Conservation (phyloP, 1,140 invertebrate genomes). For the Hydropsyche tenuis region DNA sequence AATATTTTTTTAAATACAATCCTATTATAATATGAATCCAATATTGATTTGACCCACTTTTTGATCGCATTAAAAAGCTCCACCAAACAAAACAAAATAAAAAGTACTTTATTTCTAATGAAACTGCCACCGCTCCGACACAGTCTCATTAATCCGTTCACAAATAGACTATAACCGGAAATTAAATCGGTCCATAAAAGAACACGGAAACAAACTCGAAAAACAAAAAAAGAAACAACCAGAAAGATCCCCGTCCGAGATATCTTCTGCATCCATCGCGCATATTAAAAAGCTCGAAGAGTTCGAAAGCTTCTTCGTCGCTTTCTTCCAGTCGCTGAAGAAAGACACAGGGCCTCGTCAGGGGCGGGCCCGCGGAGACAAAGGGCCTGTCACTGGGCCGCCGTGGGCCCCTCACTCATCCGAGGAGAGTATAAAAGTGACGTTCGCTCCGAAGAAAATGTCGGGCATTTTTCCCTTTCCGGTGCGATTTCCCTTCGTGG, state of each 20-base stretch:
- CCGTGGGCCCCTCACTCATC: slow-evolving; percentile 29
- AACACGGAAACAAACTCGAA: too few species aligned
- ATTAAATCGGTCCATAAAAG: too few species aligned
- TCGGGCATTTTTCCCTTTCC: slow-evolving; percentile 28
- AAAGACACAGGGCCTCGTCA: slow-evolving; percentile 8
- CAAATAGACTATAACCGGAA: too few species aligned
- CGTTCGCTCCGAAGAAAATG: slow-evolving; percentile 38
- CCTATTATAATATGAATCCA: too few species aligned
- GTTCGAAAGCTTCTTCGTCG: slow-evolving; percentile 3
- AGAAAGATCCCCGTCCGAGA: neutral
- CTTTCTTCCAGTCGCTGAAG: slow-evolving; percentile 15
- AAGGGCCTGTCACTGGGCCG: slow-evolving; percentile 33
- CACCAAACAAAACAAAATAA: too few species aligned
- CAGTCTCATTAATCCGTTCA: too few species aligned
- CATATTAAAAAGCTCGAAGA: slow-evolving; percentile 19
- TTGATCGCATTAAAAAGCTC: too few species aligned
- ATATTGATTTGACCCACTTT: too few species aligned
- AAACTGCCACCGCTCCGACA: too few species aligned
- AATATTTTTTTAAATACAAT: too few species aligned
- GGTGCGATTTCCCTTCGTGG: slow-evolving; percentile 21
- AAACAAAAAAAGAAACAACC: neutral
- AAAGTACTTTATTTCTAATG: too few species aligned
- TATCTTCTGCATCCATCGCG: neutral
- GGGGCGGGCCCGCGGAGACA: slow-evolving; percentile 20
- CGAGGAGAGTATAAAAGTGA: slow-evolving; percentile 36